Evolutionary conservation across 2,797 vertebrate genomes (phyloP), one percentile per base, ranked within the genome.

Genomic region (Pseudochromis fuscus): DNA sequence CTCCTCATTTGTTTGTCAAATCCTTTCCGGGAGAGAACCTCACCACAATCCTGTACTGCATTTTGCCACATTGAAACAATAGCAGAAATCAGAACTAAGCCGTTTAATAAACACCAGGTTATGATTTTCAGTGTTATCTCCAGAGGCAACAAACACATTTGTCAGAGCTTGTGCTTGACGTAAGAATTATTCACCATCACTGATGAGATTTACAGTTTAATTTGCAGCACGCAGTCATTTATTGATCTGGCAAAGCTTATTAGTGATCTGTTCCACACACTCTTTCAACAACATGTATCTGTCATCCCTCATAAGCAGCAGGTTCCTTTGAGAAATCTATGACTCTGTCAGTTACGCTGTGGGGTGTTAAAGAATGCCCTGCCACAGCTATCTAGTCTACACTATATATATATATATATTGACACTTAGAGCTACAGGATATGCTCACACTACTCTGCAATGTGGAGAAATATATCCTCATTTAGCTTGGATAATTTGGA

Each of bases 161-260:
- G 92, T 95, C 93, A 94, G 81, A 91, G 86, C 87, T 87, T 92
- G 90, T 92, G 86, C 91, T 93, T 92, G 94, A 95, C 94, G 92
- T 90, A 94, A 94, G 92, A 95, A 95, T 95, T 95, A 95, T 96
- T 96, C 95, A 95, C 94, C 92, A 92, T 92, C 94, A 92, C 91
- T 93, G 91, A 95, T 57, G 84, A 95, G 96, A 95, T 97, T 95
- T 96, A 96, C 93, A 92, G 94, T 96, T 96, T 97, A 95, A 97
- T 98, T 97, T 98, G 94, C 94, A 94, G 94, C 93, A 92, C 92
- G 93, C 94, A 95, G 95, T 96, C 94, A 96, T 96, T 95, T 97
- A 96, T 96, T 96, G 96, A 96, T 95, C 93, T 92, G 93, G 94
- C 94, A 94, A 95, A 84, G 77, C 76, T 87, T 89, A 90, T 88